Conservation (phyloP, 2,888 invertebrate species). For the Tenthredo notha region DNA sequence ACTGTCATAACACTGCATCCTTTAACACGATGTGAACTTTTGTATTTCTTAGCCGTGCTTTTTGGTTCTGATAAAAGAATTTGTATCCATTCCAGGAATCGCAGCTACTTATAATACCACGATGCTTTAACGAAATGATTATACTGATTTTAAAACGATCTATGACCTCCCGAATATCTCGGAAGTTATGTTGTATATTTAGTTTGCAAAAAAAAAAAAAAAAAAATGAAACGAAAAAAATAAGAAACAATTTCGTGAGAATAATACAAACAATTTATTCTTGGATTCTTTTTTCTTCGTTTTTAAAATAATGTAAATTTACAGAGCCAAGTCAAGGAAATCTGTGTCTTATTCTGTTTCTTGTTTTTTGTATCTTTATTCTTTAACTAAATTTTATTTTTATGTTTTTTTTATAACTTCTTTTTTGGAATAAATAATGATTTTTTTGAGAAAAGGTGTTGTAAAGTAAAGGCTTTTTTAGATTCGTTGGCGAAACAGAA, state of each 20-base stretch:
- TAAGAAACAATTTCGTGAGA: neutral
- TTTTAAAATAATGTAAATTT: neutral
- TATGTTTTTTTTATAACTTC: neutral
- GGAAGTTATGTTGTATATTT: neutral
- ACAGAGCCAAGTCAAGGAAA: neutral
- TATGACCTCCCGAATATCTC: neutral
- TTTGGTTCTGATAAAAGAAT: neutral
- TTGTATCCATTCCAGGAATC: neutral
- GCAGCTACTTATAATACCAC: neutral
- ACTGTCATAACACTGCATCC: neutral
- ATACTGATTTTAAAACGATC: neutral
- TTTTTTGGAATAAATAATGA: neutral
- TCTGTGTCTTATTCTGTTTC: neutral
- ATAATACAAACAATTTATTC: neutral
- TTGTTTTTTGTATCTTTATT: neutral
- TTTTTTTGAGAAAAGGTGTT: neutral
- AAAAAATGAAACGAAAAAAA: neutral
- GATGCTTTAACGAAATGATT: constrained; percentile 1
- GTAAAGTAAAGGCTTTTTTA: neutral
- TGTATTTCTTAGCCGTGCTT: neutral
- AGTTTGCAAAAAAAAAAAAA: neutral
- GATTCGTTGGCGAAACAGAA: neutral
- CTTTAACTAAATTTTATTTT: no score
- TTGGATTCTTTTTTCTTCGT: neutral
- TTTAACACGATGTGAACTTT: neutral